Evolutionary conservation across 2,797 vertebrate species (phyloP).

Genomic region (Sphenodon punctatus): DNA sequence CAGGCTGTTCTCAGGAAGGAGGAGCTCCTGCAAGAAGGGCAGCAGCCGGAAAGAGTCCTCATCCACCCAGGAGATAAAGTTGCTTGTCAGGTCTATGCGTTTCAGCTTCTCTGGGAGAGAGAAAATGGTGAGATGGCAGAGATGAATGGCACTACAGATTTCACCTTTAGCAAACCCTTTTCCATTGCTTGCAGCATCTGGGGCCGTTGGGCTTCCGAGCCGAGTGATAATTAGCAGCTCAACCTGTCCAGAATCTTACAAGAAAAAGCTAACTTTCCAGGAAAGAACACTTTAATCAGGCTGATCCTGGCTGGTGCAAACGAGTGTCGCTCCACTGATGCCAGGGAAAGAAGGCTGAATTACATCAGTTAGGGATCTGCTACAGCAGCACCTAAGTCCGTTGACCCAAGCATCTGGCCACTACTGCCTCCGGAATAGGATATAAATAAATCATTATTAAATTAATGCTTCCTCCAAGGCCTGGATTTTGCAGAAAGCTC

Average conservation of each 20-base stretch:
- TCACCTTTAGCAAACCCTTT: fast-evolving
- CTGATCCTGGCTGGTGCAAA: background rate
- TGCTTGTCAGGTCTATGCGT: conserved; percentile 81
- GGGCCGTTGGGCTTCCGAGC: too few species aligned
- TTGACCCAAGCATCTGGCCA: background rate
- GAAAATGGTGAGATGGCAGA: background rate
- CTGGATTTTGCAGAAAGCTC: background rate
- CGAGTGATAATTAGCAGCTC: background rate
- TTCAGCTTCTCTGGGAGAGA: conserved; percentile 76
- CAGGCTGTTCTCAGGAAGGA: conserved; percentile 80
- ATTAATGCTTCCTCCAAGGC: background rate
- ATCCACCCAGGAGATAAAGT: conserved; percentile 75
- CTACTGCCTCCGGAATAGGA: background rate
- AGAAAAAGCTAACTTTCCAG: background rate
- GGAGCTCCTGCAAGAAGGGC: conserved; percentile 77
- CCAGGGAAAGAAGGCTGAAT: background rate
- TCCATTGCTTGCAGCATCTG: fast-evolving
- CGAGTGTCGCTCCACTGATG: background rate
- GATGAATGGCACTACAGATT: fast-evolving
- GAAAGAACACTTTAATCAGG: background rate
- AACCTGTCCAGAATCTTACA: background rate
- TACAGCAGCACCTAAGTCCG: background rate
- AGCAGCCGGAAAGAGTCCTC: conserved; percentile 72
- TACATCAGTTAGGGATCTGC: background rate
- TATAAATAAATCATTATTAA: background rate